phyloP scores from a whole-genome alignment of 2,113 vertebrate species.

The Phaetusa simplex region DNA sequence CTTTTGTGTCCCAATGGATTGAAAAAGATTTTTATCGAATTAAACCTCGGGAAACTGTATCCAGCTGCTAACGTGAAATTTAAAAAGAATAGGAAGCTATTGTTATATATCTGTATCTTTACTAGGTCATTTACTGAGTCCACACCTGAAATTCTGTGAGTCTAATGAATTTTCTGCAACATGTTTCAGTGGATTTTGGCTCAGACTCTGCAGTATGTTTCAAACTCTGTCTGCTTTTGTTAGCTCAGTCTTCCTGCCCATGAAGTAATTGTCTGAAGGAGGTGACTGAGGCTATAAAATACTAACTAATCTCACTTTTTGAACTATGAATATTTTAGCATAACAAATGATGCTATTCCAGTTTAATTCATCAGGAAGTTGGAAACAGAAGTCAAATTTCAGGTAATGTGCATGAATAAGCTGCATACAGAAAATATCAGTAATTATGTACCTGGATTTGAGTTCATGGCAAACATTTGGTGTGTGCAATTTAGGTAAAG shows the following conservation, averaged over 20 bases:
- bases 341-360: background rate
- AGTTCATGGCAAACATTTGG: background rate
- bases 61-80: slow-evolving; percentile 39
- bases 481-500: background rate
- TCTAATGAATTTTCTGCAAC: background rate
- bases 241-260: background rate
- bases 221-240: background rate
- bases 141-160: background rate
- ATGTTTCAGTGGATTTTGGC: background rate
- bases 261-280: background rate
- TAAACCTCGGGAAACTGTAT: slow-evolving; percentile 36
- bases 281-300: background rate
- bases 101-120: background rate
- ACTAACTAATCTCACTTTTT: background rate
- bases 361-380: background rate
- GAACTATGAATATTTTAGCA: background rate
- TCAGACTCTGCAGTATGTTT: background rate
- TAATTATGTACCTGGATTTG: background rate
- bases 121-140: background rate
- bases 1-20: background rate
- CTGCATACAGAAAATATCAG: background rate
- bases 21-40: slow-evolving; percentile 41
- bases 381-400: background rate
- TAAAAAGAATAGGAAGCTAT: slow-evolving; percentile 26
- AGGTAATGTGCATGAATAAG: background rate